Evolutionary conservation across 2,888 invertebrate species (phyloP).

Genomic region (Acrocyrtus sp.): DNA sequence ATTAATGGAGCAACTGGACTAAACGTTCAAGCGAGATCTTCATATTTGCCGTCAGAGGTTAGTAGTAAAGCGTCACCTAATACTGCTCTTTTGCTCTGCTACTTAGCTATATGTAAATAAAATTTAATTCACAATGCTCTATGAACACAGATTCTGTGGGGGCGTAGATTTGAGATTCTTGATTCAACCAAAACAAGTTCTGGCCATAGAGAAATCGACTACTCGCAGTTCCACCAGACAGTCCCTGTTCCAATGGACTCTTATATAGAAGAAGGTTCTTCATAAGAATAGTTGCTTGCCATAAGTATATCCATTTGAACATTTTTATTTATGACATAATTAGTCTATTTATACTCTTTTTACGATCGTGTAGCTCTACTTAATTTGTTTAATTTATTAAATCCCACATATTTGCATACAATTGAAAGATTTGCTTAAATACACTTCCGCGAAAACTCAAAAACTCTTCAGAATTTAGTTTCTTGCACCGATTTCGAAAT

Average conservation of each 20-base stretch:
- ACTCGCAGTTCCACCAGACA: constrained; percentile 53
- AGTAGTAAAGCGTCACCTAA: background rate
- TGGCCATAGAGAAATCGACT: constrained; percentile 54
- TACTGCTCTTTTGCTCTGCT: background rate
- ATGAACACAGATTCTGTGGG: constrained; percentile 57
- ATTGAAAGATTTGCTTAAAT: too few relatives aligned
- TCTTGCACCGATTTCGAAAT: too few relatives aligned
- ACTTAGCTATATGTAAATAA: background rate
- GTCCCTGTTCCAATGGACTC: constrained; percentile 22
- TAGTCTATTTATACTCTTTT: too few relatives aligned
- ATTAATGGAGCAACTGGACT: constrained; percentile 86
- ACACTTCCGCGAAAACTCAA: too few relatives aligned
- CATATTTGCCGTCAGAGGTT: constrained; percentile 74
- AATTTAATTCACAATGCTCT: constrained; percentile 1
- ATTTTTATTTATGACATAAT: too few relatives aligned
- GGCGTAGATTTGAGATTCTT: constrained; percentile 53
- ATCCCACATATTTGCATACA: too few relatives aligned
- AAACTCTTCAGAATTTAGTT: too few relatives aligned
- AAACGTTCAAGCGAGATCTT: constrained; percentile 81
- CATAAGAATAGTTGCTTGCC: too few relatives aligned
- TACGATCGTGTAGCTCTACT: too few relatives aligned
- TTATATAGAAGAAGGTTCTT: too few relatives aligned
- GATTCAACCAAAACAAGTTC: constrained; percentile 40
- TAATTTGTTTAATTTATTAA: too few relatives aligned
- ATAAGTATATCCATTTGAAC: too few relatives aligned